A percentile compares a stretch with the other conserved stretches of the same genome.
phyloP scores from a whole-genome alignment of 2,113 vertebrate genomes.

The Psammodynastes pulverulentus region DNA sequence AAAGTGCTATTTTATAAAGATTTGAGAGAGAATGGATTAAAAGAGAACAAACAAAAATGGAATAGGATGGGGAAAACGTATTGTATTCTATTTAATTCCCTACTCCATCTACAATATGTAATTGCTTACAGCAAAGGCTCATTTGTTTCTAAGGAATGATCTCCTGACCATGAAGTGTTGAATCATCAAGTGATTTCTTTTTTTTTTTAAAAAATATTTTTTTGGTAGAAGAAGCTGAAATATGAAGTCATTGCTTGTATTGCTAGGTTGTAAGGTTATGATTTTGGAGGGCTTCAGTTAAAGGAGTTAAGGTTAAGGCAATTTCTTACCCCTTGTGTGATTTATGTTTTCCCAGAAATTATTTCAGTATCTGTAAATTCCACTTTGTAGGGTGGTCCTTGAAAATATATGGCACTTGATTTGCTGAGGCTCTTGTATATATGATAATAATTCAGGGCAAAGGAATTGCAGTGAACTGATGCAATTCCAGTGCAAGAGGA shows the following conservation, averaged over 20 bases:
- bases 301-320: not conserved
- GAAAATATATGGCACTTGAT: not conserved
- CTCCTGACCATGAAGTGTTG: not conserved
- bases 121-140: not conserved
- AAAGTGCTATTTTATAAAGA: not conserved
- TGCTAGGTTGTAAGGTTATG: not conserved
- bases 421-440: not conserved
- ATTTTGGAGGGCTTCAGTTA: not conserved
- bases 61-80: not conserved
- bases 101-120: not conserved
- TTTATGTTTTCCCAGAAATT: not conserved
- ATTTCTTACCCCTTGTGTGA: not conserved
- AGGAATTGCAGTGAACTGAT: not conserved
- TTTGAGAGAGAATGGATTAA: not conserved
- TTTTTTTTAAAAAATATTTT: not conserved
- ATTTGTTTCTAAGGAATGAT: not conserved
- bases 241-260: not conserved
- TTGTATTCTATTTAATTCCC: not conserved
- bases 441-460: not conserved
- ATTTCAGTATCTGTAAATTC: not conserved
- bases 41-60: not conserved
- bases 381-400: not conserved
- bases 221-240: not conserved
- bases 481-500: not conserved
- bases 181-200: not conserved